Conservation (phyloP, 2,888 invertebrate genomes). For the Sinotaia quadrata region DNA sequence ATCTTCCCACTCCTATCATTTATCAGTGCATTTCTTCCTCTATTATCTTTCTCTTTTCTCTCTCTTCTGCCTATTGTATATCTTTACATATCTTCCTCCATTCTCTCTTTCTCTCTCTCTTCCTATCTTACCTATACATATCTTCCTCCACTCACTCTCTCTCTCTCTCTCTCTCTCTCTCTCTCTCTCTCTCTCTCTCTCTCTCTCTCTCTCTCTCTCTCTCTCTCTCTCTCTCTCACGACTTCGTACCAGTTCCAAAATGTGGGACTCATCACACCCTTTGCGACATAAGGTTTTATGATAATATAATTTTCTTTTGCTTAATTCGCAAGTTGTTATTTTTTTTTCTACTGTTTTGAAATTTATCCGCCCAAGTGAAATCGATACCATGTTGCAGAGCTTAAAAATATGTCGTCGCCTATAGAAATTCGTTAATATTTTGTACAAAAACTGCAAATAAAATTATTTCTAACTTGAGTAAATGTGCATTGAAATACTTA, state of each 20-base stretch:
- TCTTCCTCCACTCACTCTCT: not conserved
- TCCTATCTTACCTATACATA: not conserved
- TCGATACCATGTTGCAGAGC: too few species aligned
- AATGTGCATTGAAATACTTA: too few species aligned
- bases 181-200: not conserved
- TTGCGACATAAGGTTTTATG: too few species aligned
- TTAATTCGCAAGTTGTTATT: not conserved
- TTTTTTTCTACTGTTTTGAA: too few species aligned
- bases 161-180: constrained; percentile 2
- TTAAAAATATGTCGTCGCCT: too few species aligned
- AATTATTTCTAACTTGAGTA: too few species aligned
- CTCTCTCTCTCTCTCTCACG: not conserved
- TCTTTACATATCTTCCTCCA: not conserved
- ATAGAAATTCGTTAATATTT: too few species aligned
- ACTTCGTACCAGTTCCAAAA: not conserved
- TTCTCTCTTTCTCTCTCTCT: not conserved
- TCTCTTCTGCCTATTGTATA: not conserved
- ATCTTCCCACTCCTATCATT: not conserved
- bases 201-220: not conserved
- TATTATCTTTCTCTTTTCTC: not conserved
- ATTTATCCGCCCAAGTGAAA: too few species aligned
- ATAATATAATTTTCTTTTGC: not conserved
- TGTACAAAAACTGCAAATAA: too few species aligned
- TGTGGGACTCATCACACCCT: too few species aligned
- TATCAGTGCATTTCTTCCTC: not conserved